Percentiles rank a stretch among this genome's conserved stretches.
phyloP scores from a whole-genome alignment of 2,113 vertebrate species.

The Buteo buteo region DNA sequence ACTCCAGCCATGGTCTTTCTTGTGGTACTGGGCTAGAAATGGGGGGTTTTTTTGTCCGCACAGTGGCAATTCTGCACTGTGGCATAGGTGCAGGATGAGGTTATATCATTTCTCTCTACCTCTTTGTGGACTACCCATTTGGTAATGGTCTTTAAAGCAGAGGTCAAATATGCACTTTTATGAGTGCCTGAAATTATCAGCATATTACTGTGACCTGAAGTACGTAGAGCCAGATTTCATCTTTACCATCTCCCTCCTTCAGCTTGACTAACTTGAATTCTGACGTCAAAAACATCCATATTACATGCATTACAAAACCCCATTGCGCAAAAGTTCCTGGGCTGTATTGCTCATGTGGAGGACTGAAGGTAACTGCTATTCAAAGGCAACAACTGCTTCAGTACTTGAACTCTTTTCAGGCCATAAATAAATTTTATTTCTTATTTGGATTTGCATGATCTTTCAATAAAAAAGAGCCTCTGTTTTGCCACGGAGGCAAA shows the following conservation, averaged over 20 bases:
- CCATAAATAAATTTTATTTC: neutral
- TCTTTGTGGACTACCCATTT: too few relatives aligned
- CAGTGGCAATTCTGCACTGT: neutral
- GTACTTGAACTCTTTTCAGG: neutral
- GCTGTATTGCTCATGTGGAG: neutral
- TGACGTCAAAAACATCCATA: neutral
- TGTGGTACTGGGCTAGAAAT: neutral
- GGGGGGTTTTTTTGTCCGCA: accelerated
- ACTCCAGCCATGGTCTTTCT: neutral
- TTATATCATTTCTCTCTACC: neutral
- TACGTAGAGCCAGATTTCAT: neutral
- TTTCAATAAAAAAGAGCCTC: neutral
- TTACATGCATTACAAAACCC: neutral
- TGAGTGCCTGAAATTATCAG: neutral
- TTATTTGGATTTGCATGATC: neutral
- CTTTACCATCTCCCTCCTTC: neutral
- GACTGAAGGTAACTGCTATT: neutral
- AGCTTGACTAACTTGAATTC: neutral
- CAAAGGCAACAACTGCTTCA: neutral
- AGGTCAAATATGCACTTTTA: neutral
- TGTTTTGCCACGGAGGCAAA: neutral
- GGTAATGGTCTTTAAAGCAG: neutral
- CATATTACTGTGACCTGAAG: neutral
- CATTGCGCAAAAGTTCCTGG: neutral
- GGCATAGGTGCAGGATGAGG: neutral